Base-by-base conservation (phyloP, 2,888 invertebrate genomes). In the Drosophila prostipennis region DNA sequence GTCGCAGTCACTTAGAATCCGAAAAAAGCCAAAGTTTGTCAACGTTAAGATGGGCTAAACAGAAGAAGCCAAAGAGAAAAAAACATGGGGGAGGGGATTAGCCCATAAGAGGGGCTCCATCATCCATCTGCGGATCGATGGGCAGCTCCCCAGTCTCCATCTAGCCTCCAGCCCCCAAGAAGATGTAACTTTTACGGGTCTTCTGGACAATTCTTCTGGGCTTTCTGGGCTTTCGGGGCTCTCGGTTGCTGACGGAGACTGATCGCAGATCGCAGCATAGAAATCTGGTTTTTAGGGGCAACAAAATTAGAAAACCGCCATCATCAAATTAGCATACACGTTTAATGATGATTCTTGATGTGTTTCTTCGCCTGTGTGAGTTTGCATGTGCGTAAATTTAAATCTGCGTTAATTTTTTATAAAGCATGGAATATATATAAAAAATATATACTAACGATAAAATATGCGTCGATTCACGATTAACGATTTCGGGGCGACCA, bases 251-350 rank as follows among this genome's bases (percentile, higher is more conserved):
- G 65, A 65, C 68, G 67, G 53, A 53, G 60, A 69, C 51, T 54
- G 69, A 48, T 42, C 42, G 42, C 16, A 42, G 68, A 46, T 58
- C 51, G 52, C 37, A 65, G 61, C 71, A 49, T 61, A 36, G 53
- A 64, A 72, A 72, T 64, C 72, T 64, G 63, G 72, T 72, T 72
- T 72, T 51, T 54, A 52, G 48, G 53, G 57, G 64, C 57, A 74
- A 69, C 60, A 85, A 79, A 70, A 76, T 75, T 79, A 87, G 84
- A 84, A 84, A 80, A 84, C 80, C 84, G 80, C 78, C 78, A 86
- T 82, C 82, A 78, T 76, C 77, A 69, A 86, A 87, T 87, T 87
- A 87, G 78, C 87, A 87, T 87, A 86, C 87, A 82, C 80, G 87
- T 82, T 86, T 87, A 82, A 87, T 76, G 76, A 76, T 64, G 32